Evolutionary conservation across 2,797 vertebrate genomes (phyloP), one percentile per base, ranked within the genome.

Genomic region (Pangasius macronema): DNA sequence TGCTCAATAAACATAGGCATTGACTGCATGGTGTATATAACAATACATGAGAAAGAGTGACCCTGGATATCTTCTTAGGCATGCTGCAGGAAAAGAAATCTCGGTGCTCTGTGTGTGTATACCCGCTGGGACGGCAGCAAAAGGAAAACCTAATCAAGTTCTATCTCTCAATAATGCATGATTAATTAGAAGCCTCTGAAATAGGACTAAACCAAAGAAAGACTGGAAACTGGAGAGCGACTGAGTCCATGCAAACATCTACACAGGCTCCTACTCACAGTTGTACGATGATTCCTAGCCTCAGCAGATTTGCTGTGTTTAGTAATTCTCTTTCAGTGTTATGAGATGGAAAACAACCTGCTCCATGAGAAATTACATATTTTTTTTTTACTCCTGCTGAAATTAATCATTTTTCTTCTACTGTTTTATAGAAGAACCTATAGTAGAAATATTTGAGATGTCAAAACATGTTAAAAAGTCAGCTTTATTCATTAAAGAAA

Each of bases 91-190:
- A 39, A 59, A 80, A 39, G 77, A 80, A 59, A 80, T 59, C 30
- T 59, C 53, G 39, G 53, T 24, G 33, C 49, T 55, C 27, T 77
- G 75, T 76, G 67, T 87, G 42, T 68, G 51, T 84, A 1, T 59
- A 6, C 59, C 39, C 49, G 61, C 81, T 82, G 61, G 42, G n/a
- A 51, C 93, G 92, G 90, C 91, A 92, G 92, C 92, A 91, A 93
- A 94, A 93, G 91, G 92, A 91, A 92, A 93, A 94, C 93, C 93
- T 93, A 93, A 92, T 90, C 90, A 90, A 89, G 89, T 91, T 92
- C 91, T 93, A 91, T 91, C 93, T 94, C 91, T 96, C 92, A 96
- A 96, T 95, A 96, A 96, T 95, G 93, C 92, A 96, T 96, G 95
- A 95, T 95, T 95, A 95, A 95, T 95, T 95, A 95, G 93, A 88